phyloP scores from a whole-genome alignment of 2,797 vertebrate genomes.

The Capromys pilorides region DNA sequence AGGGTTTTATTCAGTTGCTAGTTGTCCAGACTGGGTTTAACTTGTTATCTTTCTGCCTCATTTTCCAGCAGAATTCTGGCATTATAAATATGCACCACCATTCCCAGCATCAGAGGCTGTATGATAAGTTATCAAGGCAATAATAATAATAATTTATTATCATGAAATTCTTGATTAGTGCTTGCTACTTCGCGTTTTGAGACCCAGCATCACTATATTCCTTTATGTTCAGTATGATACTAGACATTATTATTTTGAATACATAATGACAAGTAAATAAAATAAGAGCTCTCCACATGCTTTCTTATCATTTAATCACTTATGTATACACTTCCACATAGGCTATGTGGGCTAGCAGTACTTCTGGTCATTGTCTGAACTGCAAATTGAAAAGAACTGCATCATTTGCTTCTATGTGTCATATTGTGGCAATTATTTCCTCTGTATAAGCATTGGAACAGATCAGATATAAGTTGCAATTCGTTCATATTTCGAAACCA shows the following conservation, averaged over 20 bases:
- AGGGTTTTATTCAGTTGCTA: neutral
- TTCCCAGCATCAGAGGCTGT: neutral
- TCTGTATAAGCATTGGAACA: neutral
- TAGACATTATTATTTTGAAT: constrained; percentile 28
- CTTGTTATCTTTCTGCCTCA: neutral
- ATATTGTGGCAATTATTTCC: constrained; percentile 52
- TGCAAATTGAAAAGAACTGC: neutral
- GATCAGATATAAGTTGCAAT: constrained; percentile 46
- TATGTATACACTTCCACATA: neutral
- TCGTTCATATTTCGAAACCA: constrained; percentile 58
- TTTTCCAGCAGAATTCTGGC: neutral
- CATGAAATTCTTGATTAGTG: neutral
- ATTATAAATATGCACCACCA: neutral
- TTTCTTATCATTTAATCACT: neutral
- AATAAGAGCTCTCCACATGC: neutral
- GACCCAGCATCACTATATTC: neutral
- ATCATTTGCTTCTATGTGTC: neutral
- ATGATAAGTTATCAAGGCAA: constrained; percentile 11
- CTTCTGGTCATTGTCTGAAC: constrained; percentile 42
- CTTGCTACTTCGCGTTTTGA: neutral
- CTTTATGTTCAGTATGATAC: neutral
- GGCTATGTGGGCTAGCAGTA: neutral
- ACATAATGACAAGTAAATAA: neutral
- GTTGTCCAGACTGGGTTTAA: neutral
- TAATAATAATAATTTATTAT: neutral